Evolutionary conservation across 2,888 invertebrate genomes (phyloP).

Genomic region (Drosophila tripunctata): DNA sequence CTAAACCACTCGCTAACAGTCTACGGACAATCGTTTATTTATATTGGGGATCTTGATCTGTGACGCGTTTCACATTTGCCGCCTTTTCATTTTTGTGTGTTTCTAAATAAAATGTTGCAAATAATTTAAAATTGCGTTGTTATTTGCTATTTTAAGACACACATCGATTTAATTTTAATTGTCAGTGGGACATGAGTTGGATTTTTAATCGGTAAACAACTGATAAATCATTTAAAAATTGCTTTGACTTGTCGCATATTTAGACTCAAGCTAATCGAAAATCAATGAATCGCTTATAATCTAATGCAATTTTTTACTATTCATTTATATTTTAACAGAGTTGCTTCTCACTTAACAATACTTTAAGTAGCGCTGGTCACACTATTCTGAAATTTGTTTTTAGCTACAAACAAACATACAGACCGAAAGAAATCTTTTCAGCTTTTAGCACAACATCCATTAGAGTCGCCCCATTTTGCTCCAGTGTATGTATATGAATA

Average conservation of each 20-base stretch:
- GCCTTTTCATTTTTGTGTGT: too few species aligned
- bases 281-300: background rate
- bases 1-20: background rate
- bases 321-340: background rate
- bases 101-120: too few species aligned
- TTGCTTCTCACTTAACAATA: too few species aligned
- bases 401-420: too few species aligned
- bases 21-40: constrained; percentile 5
- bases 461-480: too few species aligned
- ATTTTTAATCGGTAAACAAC: constrained; percentile 26
- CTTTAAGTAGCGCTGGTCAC: too few species aligned
- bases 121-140: constrained; percentile 45
- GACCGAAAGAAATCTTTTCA: too few species aligned
- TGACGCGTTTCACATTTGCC: constrained; percentile 20
- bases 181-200: constrained; percentile 44
- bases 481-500: constrained; percentile 3
- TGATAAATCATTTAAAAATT: background rate
- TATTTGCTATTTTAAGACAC: constrained; percentile 63
- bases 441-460: too few species aligned
- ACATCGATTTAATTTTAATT: constrained; percentile 69
- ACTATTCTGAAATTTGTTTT: too few species aligned
- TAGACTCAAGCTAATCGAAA: background rate
- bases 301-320: background rate
- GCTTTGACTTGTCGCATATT: background rate
- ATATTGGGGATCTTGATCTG: constrained; percentile 1